Conservation (phyloP, 2,797 vertebrate species). For the Siniperca undulata region DNA sequence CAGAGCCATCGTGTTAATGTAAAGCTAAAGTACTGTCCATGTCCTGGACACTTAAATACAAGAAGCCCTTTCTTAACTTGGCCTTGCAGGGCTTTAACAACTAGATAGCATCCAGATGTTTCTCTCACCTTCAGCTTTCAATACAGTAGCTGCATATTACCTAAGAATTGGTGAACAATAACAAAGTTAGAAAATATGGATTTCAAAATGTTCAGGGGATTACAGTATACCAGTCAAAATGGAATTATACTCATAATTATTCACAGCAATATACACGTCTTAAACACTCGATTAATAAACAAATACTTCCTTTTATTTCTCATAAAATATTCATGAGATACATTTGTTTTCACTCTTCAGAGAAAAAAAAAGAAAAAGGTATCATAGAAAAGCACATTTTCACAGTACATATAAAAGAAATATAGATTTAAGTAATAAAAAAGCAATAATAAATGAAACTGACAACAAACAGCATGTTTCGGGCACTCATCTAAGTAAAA, state of each 20-base stretch:
- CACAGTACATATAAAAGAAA: conserved; percentile 68
- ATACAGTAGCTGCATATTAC: conserved; percentile 5
- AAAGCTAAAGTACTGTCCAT: neutral
- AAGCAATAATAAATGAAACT: conserved; percentile 36
- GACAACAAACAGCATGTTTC: conserved; percentile 30
- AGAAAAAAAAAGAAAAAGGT: conserved; percentile 10
- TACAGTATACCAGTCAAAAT: neutral
- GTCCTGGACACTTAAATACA: neutral
- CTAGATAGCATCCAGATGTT: neutral
- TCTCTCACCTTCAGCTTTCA: conserved; percentile 7
- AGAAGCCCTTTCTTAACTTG: neutral
- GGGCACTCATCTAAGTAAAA: conserved; percentile 22
- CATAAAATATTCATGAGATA: conserved; percentile 67
- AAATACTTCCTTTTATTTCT: conserved; percentile 76
- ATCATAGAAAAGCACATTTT: conserved; percentile 62
- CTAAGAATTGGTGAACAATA: neutral
- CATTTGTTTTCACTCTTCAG: conserved; percentile 42
- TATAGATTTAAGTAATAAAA: conserved; percentile 14
- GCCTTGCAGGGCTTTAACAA: neutral
- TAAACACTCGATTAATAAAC: conserved; percentile 20
- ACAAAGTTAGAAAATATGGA: neutral
- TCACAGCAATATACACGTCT: neutral
- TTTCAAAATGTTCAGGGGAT: neutral
- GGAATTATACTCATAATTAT: neutral
- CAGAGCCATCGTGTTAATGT: conserved; percentile 4